Conservation (phyloP, 2,797 vertebrate genomes). For the Intellagama lesueurii region DNA sequence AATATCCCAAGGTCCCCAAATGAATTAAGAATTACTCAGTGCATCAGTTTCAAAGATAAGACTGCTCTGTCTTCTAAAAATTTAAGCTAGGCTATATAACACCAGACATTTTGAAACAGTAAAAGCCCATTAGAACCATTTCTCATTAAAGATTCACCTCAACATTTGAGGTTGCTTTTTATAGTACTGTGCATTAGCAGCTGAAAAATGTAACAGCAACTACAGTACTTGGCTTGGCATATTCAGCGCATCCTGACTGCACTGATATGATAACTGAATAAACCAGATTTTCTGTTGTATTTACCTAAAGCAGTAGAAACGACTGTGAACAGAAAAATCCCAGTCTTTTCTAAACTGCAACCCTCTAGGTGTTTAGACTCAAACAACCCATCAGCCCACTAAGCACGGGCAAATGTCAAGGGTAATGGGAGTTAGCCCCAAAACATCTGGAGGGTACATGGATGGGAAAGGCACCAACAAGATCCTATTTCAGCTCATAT, state of each 20-base stretch:
- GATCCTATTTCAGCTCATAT: not conserved
- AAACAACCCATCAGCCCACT: not conserved
- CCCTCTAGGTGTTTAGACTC: not conserved
- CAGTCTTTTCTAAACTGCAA: not conserved
- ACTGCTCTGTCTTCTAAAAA: not conserved
- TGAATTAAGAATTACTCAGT: not conserved
- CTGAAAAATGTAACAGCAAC: constrained; percentile 14
- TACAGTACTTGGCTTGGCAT: not conserved
- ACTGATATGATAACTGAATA: not conserved
- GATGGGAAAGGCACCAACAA: not conserved
- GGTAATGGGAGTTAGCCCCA: not conserved
- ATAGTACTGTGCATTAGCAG: not conserved
- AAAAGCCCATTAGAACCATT: not conserved
- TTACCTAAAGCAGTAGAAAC: not conserved
- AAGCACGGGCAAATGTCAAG: not conserved
- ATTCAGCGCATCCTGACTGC: not conserved
- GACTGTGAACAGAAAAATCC: not conserved
- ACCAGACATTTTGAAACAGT: not conserved
- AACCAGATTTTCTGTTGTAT: not conserved
- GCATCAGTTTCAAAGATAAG: not conserved
- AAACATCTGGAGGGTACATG: not conserved
- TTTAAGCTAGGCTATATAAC: not conserved
- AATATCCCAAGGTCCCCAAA: not conserved
- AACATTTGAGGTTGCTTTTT: constrained; percentile 11
- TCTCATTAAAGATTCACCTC: constrained; percentile 38